Conservation (phyloP, 2,113 vertebrate genomes). For the Syngnathoides biaculeatus region DNA sequence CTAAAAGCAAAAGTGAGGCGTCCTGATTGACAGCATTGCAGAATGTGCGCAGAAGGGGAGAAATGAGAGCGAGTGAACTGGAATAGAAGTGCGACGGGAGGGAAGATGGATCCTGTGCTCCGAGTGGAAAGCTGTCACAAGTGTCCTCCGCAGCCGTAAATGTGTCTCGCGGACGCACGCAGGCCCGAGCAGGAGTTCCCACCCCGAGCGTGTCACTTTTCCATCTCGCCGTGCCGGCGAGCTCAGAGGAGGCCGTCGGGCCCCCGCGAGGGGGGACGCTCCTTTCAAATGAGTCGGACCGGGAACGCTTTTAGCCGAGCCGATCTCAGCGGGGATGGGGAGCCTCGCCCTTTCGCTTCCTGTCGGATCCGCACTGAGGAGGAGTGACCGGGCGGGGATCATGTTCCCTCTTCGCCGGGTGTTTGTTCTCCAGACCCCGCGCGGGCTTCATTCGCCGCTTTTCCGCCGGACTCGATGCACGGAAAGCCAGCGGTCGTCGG, state of each 20-base stretch:
- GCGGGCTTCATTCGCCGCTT: conserved; percentile 12
- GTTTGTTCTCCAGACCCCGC: conserved; percentile 20
- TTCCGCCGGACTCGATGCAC: background rate
- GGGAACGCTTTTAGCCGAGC: conserved; percentile 47
- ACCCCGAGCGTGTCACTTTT: conserved; percentile 67
- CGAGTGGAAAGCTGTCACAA: conserved; percentile 70
- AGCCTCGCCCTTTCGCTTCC: background rate
- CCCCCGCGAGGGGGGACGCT: conserved; percentile 37
- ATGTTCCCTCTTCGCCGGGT: conserved; percentile 15
- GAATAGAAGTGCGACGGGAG: conserved; percentile 60
- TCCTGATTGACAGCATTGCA: conserved; percentile 55
- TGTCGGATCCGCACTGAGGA: conserved; percentile 35
- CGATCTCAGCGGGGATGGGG: conserved; percentile 18
- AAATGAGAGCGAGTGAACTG: conserved; percentile 65
- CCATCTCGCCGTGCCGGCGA: conserved; percentile 59
- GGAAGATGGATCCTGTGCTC: conserved; percentile 66
- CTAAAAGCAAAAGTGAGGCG: conserved; percentile 37
- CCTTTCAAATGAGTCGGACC: conserved; percentile 60
- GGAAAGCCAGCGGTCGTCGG: background rate
- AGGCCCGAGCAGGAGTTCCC: conserved; percentile 58
- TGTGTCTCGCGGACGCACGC: conserved; percentile 60
- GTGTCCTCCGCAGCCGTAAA: conserved; percentile 69
- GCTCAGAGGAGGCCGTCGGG: conserved; percentile 34
- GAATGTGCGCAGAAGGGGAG: conserved; percentile 52
- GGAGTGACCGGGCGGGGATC: conserved; percentile 21